Evolutionary conservation across 2,797 vertebrate species (phyloP).

Genomic region (Micropoecilia bifurca): DNA sequence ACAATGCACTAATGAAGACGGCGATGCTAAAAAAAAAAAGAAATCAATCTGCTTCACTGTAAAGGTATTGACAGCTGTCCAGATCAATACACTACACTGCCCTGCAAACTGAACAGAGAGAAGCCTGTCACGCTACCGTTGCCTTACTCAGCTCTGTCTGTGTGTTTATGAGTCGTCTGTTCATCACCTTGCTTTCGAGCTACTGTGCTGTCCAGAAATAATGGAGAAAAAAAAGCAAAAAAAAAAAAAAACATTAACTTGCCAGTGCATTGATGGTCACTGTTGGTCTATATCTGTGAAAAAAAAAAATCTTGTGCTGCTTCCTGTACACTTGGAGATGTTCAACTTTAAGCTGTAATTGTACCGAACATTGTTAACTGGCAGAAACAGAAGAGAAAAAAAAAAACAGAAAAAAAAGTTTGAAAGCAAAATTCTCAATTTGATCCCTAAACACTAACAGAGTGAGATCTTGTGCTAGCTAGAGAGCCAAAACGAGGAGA

Average conservation of each 20-base stretch:
- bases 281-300: constrained; percentile 82
- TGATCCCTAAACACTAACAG: constrained; percentile 79
- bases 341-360: constrained; percentile 80
- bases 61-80: constrained; percentile 74
- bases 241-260: constrained; percentile 29
- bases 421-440: constrained; percentile 76
- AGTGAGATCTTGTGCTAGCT: constrained; percentile 80
- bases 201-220: constrained; percentile 74
- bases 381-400: constrained; percentile 54
- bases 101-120: constrained; percentile 82
- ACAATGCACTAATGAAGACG: constrained; percentile 82
- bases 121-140: constrained; percentile 84
- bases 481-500: constrained; percentile 82
- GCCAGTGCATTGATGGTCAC: constrained; percentile 80
- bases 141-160: constrained; percentile 85
- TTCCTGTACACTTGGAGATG: constrained; percentile 83
- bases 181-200: constrained; percentile 82
- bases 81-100: constrained; percentile 81
- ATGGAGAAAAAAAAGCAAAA: constrained; percentile 13
- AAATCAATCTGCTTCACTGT: constrained; percentile 77
- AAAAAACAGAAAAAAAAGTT: constrained; percentile 56
- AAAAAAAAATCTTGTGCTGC: constrained; percentile 76
- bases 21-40: constrained; percentile 59
- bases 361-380: constrained; percentile 77
- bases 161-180: constrained; percentile 79